Evolutionary conservation across 2,888 invertebrate species (phyloP).

Genomic region (Eretmocerus hayati): DNA sequence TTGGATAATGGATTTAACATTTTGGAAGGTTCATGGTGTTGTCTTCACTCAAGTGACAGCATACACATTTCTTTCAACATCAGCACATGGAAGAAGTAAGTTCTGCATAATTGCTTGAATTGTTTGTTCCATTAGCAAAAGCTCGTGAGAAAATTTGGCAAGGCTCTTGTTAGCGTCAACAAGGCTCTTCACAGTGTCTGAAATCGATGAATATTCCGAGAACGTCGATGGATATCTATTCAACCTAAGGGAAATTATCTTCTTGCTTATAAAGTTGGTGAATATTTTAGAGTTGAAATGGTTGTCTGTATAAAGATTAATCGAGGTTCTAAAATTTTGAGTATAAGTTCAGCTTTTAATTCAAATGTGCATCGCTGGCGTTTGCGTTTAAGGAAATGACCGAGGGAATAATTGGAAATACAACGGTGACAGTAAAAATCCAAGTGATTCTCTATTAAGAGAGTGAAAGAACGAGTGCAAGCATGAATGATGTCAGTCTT

Average conservation of each 20-base stretch:
- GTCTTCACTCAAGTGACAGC: constrained; percentile 23
- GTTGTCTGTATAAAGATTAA: background rate
- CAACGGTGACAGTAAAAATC: constrained; percentile 16
- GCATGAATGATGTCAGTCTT: constrained; percentile 10
- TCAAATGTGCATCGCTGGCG: constrained; percentile 24
- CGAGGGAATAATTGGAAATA: constrained; percentile 13
- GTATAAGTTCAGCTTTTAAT: constrained; percentile 20
- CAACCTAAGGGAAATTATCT: background rate
- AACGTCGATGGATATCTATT: background rate
- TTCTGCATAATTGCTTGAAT: too few species aligned
- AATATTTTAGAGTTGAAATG: background rate
- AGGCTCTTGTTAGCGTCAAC: too few species aligned
- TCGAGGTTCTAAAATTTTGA: constrained; percentile 22
- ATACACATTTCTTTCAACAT: constrained; percentile 24
- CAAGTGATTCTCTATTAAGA: constrained; percentile 21
- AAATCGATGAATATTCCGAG: background rate
- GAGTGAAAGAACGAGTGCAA: constrained; percentile 6
- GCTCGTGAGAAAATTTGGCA: too few species aligned
- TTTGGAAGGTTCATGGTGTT: constrained; percentile 18
- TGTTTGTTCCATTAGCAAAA: too few species aligned
- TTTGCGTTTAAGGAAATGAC: constrained; percentile 21
- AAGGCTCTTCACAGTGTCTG: too few species aligned
- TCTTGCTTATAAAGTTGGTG: too few species aligned
- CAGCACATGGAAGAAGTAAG: constrained; percentile 15
- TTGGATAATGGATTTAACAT: constrained; percentile 6